Conservation (phyloP, 2,888 invertebrate genomes). For the Lithophane semibrunnea region DNA sequence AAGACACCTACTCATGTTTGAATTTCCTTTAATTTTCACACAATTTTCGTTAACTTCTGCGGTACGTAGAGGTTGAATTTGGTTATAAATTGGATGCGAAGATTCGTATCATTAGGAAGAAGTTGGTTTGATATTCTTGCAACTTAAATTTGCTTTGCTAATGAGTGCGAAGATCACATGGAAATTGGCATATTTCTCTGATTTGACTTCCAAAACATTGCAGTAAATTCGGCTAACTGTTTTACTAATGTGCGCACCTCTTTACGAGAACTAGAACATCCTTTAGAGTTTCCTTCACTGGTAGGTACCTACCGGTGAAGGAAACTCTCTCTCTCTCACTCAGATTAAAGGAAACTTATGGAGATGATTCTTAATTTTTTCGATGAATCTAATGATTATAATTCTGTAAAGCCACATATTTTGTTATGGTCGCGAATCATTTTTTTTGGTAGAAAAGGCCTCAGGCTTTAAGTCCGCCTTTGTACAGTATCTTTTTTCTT, state of each 20-base stretch:
- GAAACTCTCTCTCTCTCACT: too few species aligned
- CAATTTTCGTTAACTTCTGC: constrained; percentile 17
- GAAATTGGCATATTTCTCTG: constrained; percentile 19
- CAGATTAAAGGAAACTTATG: too few species aligned
- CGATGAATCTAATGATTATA: too few species aligned
- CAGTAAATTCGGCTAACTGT: constrained; percentile 1
- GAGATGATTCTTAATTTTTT: too few species aligned
- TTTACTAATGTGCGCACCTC: not conserved
- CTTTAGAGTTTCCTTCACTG: not conserved
- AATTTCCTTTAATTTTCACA: constrained; percentile 19
- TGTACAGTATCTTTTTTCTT: too few species aligned
- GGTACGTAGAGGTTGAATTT: constrained; percentile 13
- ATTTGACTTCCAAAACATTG: constrained; percentile 9
- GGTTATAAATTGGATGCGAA: constrained; percentile 37
- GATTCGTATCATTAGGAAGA: constrained; percentile 37
- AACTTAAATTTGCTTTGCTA: constrained; percentile 45
- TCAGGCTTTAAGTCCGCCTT: too few species aligned
- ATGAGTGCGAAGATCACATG: constrained; percentile 10
- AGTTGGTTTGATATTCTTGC: constrained; percentile 41
- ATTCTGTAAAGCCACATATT: too few species aligned
- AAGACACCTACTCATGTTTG: constrained; percentile 12
- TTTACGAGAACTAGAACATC: not conserved
- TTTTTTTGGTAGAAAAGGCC: too few species aligned
- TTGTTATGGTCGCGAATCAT: too few species aligned
- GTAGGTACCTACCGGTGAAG: too few species aligned